Percentiles rank a stretch among this genome's conserved stretches.
Conservation (phyloP, 2,888 invertebrate species). For the Melanostoma scalare region DNA sequence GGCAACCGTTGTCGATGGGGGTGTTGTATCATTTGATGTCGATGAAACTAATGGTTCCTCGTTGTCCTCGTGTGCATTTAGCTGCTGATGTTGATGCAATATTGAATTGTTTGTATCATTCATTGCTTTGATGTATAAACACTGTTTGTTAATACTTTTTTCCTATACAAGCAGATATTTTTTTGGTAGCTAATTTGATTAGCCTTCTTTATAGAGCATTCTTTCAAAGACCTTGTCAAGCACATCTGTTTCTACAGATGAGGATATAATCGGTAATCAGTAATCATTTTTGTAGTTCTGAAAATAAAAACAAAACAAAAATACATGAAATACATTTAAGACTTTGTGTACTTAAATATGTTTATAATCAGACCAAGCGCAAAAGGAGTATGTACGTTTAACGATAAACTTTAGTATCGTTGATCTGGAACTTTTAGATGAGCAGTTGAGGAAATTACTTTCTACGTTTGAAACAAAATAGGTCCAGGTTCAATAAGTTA, state of each 20-base stretch:
- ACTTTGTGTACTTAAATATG: too few species aligned
- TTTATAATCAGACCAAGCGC: too few species aligned
- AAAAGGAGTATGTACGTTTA: too few species aligned
- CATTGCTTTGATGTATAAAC: conserved; percentile 76
- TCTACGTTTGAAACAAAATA: too few species aligned
- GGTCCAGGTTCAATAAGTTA: too few species aligned
- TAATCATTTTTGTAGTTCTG: conserved; percentile 32
- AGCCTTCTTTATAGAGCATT: conserved; percentile 20
- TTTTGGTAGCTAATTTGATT: neutral
- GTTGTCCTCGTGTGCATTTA: conserved; percentile 73
- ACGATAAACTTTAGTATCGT: too few species aligned
- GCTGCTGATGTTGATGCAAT: conserved; percentile 71
- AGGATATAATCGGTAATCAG: conserved; percentile 34
- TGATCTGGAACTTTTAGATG: too few species aligned
- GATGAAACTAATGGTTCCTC: conserved; percentile 78
- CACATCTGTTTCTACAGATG: conserved; percentile 42
- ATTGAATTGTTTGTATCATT: conserved; percentile 76
- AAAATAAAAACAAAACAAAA: conserved; percentile 15
- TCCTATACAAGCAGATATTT: neutral
- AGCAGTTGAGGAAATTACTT: too few species aligned
- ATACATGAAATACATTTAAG: neutral
- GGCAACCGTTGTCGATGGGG: conserved; percentile 71
- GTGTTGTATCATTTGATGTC: conserved; percentile 75
- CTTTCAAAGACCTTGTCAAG: conserved; percentile 28
- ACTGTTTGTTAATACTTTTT: conserved; percentile 14